Evolutionary conservation across 2,888 invertebrate species (phyloP).

Genomic region (Zygaena filipendulae): DNA sequence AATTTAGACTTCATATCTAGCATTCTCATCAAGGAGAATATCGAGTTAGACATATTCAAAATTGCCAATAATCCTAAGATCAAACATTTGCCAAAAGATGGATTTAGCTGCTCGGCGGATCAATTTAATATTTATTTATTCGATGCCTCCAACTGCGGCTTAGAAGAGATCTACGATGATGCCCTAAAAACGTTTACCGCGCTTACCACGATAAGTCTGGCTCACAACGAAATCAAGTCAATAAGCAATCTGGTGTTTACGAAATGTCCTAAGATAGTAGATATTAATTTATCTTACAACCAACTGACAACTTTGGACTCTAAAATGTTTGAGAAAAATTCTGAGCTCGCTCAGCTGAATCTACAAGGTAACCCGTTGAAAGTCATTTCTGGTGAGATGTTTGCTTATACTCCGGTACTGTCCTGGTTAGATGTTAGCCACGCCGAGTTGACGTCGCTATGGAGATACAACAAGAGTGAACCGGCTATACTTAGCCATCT

Average conservation of each 20-base stretch:
- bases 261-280: constrained; percentile 67
- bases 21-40: constrained; percentile 76
- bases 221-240: constrained; percentile 73
- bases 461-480: constrained; percentile 66
- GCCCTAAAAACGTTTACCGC: constrained; percentile 79
- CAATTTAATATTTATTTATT: constrained; percentile 74
- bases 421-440: constrained; percentile 77
- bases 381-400: constrained; percentile 73
- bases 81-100: constrained; percentile 72
- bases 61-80: constrained; percentile 78
- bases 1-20: constrained; percentile 73
- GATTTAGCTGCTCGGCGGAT: constrained; percentile 72
- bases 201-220: constrained; percentile 72
- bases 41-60: constrained; percentile 74
- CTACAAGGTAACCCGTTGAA: constrained; percentile 79
- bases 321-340: constrained; percentile 74
- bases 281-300: constrained; percentile 80
- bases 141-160: constrained; percentile 79
- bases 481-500: constrained; percentile 62
- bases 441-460: constrained; percentile 73
- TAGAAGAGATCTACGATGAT: constrained; percentile 70
- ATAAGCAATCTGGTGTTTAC: constrained; percentile 67
- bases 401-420: constrained; percentile 71
- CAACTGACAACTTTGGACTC: constrained; percentile 69
- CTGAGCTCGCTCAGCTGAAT: constrained; percentile 72